phyloP scores from a whole-genome alignment of 1,140 invertebrate species.

The Magallana angulata region DNA sequence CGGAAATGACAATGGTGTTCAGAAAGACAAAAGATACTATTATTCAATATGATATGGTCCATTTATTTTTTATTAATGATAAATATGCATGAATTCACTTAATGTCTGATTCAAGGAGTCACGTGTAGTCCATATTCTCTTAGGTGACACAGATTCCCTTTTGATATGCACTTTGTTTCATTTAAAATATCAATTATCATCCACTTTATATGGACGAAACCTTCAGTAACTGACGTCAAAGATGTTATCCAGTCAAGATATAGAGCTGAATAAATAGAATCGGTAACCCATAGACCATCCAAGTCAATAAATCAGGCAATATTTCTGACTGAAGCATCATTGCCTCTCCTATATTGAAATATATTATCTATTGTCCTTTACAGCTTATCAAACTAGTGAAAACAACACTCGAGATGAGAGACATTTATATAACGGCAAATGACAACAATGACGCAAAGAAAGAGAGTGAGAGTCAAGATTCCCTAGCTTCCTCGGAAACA shows the following conservation, averaged over 20 bases:
- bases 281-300: neutral
- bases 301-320: slow-evolving; percentile 24
- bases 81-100: no score
- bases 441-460: slow-evolving; percentile 27
- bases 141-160: neutral
- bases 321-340: slow-evolving; percentile 21
- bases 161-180: slow-evolving; percentile 22
- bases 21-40: no score
- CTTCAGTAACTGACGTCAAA: slow-evolving; percentile 14
- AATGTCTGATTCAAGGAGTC: neutral
- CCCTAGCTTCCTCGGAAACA: neutral
- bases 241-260: slow-evolving; percentile 20
- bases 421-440: slow-evolving; percentile 31
- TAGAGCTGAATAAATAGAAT: slow-evolving; percentile 15
- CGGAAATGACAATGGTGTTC: no score
- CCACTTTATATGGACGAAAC: slow-evolving; percentile 5
- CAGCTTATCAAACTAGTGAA: slow-evolving; percentile 37
- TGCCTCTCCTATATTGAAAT: slow-evolving; percentile 26
- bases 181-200: slow-evolving; percentile 28
- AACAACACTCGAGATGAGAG: slow-evolving; percentile 23
- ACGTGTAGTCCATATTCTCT: neutral
- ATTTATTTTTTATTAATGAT: no score
- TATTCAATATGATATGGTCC: no score
- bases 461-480: slow-evolving; percentile 17
- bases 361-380: slow-evolving; percentile 34